Percentiles rank a stretch among this genome's conserved stretches.
Conservation (phyloP, 2,888 invertebrate genomes). For the Himalopsyche japonica region DNA sequence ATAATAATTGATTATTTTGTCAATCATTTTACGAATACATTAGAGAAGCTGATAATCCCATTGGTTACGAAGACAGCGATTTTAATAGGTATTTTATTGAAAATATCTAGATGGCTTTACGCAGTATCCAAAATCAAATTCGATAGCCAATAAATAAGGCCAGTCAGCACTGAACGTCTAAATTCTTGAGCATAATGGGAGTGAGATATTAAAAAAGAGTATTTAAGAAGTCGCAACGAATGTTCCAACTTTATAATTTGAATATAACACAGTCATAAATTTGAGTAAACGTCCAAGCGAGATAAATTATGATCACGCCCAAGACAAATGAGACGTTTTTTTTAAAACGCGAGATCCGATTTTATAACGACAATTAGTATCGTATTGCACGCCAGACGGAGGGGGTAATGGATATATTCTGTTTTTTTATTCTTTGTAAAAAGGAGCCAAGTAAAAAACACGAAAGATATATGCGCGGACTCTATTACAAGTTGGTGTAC, state of each 20-base stretch:
- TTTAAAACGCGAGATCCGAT: constrained; percentile 35
- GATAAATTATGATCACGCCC: constrained; percentile 37
- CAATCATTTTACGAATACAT: no score
- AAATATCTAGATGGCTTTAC: no score
- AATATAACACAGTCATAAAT: constrained; percentile 33
- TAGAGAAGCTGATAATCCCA: no score
- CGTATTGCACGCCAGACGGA: constrained; percentile 20
- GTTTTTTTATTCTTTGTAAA: background rate
- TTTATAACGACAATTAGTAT: constrained; percentile 40
- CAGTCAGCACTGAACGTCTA: no score
- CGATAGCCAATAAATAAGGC: no score
- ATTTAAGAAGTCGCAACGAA: no score
- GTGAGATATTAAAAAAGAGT: no score
- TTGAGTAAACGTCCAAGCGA: constrained; percentile 31
- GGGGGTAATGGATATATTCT: constrained; percentile 5
- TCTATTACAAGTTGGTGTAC: background rate
- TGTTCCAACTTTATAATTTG: background rate
- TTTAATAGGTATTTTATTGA: no score
- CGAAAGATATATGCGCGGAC: background rate
- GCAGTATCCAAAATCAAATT: no score
- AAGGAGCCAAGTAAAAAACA: background rate
- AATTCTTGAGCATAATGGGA: no score
- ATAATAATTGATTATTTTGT: no score
- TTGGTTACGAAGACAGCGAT: no score
- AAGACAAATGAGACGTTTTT: constrained; percentile 34